These are phyloP conservation scores for Balaeniceps rex DNA, from an alignment of 2,113 vertebrate species.

Conservation along the genomic window DNA sequence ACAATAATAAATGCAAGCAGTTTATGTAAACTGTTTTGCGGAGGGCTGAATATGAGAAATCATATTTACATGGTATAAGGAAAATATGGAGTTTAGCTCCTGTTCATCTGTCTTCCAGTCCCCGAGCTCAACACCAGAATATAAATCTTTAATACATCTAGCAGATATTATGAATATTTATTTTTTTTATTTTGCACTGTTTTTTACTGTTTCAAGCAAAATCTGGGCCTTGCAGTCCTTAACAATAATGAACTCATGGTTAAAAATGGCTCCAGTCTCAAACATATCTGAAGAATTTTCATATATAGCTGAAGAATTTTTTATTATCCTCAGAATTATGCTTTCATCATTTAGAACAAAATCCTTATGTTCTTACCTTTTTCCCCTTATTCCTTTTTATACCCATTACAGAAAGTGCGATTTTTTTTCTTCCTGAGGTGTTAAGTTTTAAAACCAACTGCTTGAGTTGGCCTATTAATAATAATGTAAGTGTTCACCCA, in stretches of 20 bases:
- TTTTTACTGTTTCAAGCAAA: neutral
- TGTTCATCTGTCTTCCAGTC: neutral
- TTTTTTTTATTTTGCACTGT: neutral
- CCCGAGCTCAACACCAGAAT: neutral
- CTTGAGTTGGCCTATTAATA: neutral
- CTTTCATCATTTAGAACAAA: neutral
- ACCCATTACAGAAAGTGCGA: neutral
- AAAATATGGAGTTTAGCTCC: neutral
- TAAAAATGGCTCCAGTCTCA: neutral
- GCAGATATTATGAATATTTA: neutral
- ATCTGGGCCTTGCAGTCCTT: neutral
- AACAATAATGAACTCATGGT: neutral
- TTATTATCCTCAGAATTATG: neutral
- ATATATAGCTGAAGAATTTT: neutral
- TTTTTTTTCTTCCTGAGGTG: neutral
- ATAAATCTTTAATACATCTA: neutral
- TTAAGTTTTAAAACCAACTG: neutral
- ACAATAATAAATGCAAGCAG: neutral
- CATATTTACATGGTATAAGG: neutral
- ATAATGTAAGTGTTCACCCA: neutral
- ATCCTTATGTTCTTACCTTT: neutral
- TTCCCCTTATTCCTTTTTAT: neutral
- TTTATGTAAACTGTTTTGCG: neutral
- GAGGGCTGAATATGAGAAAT: neutral
- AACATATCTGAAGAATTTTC: neutral